Base-by-base conservation (phyloP, 1,140 invertebrate species). In the Heterodera schachtii region DNA sequence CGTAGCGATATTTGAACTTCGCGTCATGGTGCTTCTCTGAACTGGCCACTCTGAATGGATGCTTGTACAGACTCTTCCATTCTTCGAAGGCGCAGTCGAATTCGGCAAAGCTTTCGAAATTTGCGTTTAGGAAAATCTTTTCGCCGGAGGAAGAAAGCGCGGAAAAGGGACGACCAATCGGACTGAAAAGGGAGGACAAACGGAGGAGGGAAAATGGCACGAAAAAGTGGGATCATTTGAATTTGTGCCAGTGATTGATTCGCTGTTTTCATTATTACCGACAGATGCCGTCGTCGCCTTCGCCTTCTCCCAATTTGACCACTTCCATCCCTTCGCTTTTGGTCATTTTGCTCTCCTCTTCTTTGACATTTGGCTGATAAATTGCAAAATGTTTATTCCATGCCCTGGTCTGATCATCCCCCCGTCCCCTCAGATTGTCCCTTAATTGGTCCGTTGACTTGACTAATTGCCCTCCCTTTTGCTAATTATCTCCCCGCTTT, bases 11-110 rank as follows among this genome's bases (percentile, higher is more conserved):
- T 49, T 69, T 69, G 81, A 88, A 88, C 31, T 16, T 64, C 1
- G 73, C 47, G 66, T 84, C 75, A 52, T 78, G 71, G 52, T 85
- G 66, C 13, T 78, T 76, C 64, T 82, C 87, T 5, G 87, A 88
- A 60, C 84, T 86, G 3, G 87, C 87, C 7, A 87, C 87, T 16
- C 87, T 78, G 57, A 88, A 88, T 0, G 86, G 86, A 66, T 87
- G 86, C 60, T 73, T 78, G 73, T 88, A 74, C 7, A 75, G 69
- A 57, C 71, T 3, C 73, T 86, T 87, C 87, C 87, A 88, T 1
- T 52, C 77, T 31, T 87, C 75, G 78, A 89, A 87, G 8, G 78
- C 82, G 9, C 75, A n/a, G n/a, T 82, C 60, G 67, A 88, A 88
- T 52, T 88, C 74, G 46, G 16, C 71, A 78, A 71, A 83, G 31